Base-by-base conservation (phyloP, 1,140 invertebrate genomes). In the Magallana gigas region DNA sequence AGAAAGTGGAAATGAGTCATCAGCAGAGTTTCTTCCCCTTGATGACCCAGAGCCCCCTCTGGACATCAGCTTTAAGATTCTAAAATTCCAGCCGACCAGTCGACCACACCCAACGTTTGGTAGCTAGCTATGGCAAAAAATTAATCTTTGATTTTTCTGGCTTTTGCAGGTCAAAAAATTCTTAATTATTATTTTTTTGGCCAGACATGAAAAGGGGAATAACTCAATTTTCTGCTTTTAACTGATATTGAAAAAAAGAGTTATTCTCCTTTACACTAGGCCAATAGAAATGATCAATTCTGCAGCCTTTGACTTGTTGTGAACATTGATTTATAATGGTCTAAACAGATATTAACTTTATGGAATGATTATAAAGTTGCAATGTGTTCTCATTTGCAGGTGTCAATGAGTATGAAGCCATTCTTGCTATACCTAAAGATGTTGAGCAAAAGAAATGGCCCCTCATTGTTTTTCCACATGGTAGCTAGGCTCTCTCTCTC, bases 401-500 rank as follows among this genome's bases (percentile, higher is more conserved):
- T 84, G 85, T 86, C 58, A 29, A 92, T 60, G 90, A 94, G 16
- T 94, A 94, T 92, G 94, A 95, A 89, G 92, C 92, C 83, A 91
- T 95, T 83, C 87, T 95, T 71, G 90, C 93, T 48, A 85, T 90
- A 64, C 92, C 93, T 12, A 57, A 91, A 57, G 29, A 83, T 4
- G 23, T 71, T 36, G 86, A 86, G 57, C 57, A 56, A 18, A 48
- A 89, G 48, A 92, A 93, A 80, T 90, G 93, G 59, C 94, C 93
- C 57, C 86, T 96, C n/a, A 92, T 96, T 84, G 92, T 96, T 4
- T 93, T 94, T 86, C 97, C 97, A 16, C 98, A 98, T 95, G 98
- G 93, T 94, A 86, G 90, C 23, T 23, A 48, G 36, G 36, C 2
- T 48, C 36, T 48, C 36, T 48, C 36, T 36, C 36, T 36, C 36